Evolutionary conservation across 2,888 invertebrate species (phyloP), one percentile per base, ranked within the genome.

Genomic region (Drosophila multiciliata): DNA sequence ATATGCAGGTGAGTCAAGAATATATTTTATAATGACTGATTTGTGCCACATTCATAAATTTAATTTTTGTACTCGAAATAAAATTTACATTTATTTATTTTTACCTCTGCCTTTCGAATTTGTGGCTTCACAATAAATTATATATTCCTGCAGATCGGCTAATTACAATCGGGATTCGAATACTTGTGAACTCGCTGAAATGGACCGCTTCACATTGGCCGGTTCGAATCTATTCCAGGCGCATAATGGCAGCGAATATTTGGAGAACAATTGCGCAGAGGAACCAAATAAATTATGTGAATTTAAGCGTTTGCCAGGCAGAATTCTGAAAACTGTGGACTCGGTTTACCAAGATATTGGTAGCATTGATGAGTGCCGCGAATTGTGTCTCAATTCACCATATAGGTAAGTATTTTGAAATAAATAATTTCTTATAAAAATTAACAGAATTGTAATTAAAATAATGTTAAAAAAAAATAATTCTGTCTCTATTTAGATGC

Each of bases 241-340:
- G 68, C 95, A 95, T 81, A 95, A 95, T 93, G 95, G 95, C 93
- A 94, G 91, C 91, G 97, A 98, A 92, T 98, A 97, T 93, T 95
- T 98, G 94, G 98, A 98, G 93, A 98, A 98, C 93, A 97, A 98
- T 93, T 98, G 98, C 93, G 97, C 98, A 48, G 97, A 97, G 90
- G 98, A 98, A 91, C 98, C 98, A 26, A 97, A 97, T 58, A 98
- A 97, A 93, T 94, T 98, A 76, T 98, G 98, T 93, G 98, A 98
- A 93, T 98, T 98, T 94, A 97, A 98, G 93, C 97, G 97, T 92
- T 95, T 97, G 93, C 95, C 95, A 59, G 98, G 98, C 26, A 96
- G 97, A 90, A 98, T 98, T 87, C 93, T 98, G 80, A 98, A 98
- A 93, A 98, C 98, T 2, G 98, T 98, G 57, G 98, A 98, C 92